These are phyloP conservation scores for Drosophila tani DNA, from an alignment of 1,140 invertebrate species.

Conservation along the genomic window DNA sequence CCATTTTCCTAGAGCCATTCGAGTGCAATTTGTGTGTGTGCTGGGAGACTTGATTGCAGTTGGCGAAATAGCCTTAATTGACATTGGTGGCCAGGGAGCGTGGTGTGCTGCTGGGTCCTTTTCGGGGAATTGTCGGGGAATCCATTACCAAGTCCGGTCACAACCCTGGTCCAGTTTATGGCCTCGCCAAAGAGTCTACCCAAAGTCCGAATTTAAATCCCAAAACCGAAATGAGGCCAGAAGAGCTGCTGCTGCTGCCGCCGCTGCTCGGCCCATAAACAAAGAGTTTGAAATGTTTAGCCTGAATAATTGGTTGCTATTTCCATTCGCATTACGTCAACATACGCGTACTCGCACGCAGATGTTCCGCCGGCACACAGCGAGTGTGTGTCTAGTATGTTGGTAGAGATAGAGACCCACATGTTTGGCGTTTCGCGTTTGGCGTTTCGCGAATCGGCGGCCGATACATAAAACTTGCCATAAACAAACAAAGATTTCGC, in stretches of 20 bases:
- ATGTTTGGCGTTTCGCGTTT: conserved; percentile 71
- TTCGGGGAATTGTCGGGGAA: conserved; percentile 15
- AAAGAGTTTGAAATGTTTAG: conserved; percentile 59
- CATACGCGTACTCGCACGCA: conserved; percentile 36
- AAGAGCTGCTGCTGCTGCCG: conserved; percentile 4
- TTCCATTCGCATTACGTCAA: conserved; percentile 76
- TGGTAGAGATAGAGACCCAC: conserved; percentile 50
- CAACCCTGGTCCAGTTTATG: conserved; percentile 36
- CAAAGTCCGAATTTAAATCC: conserved; percentile 24
- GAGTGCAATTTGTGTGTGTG: conserved; percentile 38
- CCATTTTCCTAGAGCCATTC: background rate
- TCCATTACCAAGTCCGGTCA: conserved; percentile 35
- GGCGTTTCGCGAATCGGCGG: conserved; percentile 57
- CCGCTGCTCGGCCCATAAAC: conserved; percentile 26
- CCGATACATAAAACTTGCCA: conserved; percentile 68
- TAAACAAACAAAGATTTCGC: conserved; percentile 66
- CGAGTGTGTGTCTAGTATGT: conserved; percentile 1
- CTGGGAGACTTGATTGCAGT: conserved; percentile 21
- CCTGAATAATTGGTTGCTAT: conserved; percentile 57
- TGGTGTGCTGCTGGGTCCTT: background rate
- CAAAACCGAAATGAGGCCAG: conserved; percentile 26
- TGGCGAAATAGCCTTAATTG: conserved; percentile 31
- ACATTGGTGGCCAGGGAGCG: conserved; percentile 24
- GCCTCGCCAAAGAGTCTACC: background rate
- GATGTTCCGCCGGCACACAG: conserved; percentile 34